Evolutionary conservation across 2,113 vertebrate genomes (phyloP).

Genomic region (Athene cunicularia): DNA sequence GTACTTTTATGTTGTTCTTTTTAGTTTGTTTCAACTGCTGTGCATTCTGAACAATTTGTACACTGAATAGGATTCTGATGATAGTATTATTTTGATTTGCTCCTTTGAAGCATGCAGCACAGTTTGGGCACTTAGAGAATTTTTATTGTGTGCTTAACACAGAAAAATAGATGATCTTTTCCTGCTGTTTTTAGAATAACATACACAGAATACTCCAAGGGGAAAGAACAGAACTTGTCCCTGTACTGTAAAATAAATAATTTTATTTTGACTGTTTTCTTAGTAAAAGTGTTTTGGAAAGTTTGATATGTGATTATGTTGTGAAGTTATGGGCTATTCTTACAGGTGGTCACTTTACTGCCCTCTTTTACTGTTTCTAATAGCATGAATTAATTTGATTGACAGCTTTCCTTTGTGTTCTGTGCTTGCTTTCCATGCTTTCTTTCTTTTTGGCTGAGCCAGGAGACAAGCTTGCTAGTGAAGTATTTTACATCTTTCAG

Average conservation of each 20-base stretch:
- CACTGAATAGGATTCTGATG: neutral
- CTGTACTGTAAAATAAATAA: neutral
- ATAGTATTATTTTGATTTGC: neutral
- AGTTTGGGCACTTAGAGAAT: neutral
- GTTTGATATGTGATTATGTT: neutral
- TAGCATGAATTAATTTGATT: conserved; percentile 68
- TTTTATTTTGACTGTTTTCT: neutral
- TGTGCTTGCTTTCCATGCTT: conserved; percentile 81
- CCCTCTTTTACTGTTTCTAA: conserved; percentile 33
- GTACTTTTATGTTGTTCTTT: neutral
- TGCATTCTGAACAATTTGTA: neutral
- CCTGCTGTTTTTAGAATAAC: neutral
- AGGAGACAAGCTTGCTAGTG: conserved; percentile 93
- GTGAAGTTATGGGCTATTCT: neutral
- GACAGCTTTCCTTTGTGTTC: conserved; percentile 74
- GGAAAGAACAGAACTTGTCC: neutral
- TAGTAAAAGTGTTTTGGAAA: neutral
- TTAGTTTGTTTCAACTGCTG: neutral
- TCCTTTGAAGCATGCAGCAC: neutral
- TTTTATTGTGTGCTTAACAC: neutral
- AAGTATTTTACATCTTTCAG: conserved; percentile 98
- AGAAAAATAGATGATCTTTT: neutral
- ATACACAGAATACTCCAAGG: neutral
- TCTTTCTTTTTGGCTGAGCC: conserved; percentile 87
- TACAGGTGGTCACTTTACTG: neutral